Conservation (phyloP, 2,797 vertebrate species). For the Mallotus villosus region DNA sequence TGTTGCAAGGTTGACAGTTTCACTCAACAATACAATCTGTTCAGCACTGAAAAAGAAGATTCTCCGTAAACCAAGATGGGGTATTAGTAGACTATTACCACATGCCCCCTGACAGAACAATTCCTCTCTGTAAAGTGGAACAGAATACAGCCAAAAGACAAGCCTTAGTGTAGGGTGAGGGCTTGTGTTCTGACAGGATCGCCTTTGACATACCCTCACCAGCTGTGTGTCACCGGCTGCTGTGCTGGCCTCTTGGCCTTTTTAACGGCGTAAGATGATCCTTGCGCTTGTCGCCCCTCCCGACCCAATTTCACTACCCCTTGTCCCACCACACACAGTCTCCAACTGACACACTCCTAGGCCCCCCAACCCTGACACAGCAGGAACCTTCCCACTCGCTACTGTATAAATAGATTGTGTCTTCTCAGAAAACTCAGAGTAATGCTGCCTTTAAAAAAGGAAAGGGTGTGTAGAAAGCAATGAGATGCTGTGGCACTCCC, state of each 20-base stretch:
- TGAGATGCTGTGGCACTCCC: too few relatives aligned
- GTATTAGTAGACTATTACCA: neutral
- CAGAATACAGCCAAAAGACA: neutral
- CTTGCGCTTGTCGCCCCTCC: neutral
- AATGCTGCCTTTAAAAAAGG: neutral
- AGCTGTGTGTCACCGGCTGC: conserved; percentile 14
- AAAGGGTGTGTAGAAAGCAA: neutral
- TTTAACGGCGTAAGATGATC: conserved; percentile 9
- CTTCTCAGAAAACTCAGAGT: neutral
- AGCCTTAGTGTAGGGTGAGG: conserved; percentile 5
- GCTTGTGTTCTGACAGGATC: conserved; percentile 6
- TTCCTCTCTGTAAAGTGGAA: neutral
- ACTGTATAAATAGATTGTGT: conserved; percentile 9
- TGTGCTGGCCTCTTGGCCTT: conserved; percentile 18
- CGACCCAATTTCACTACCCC: neutral
- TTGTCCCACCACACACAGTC: neutral
- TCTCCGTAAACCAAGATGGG: neutral
- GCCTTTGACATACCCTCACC: conserved; percentile 7
- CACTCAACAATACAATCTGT: neutral
- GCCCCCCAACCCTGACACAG: conserved; percentile 10
- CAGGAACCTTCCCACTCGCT: conserved; percentile 1
- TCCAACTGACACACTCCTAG: neutral
- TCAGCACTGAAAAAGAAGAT: neutral
- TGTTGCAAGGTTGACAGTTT: neutral
- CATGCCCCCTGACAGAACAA: conserved; percentile 2